Conservation (phyloP, 2,113 vertebrate species). For the crab-eating macaque (Macaca fascicularis) region T2T-MFA8v1.1 NC_088380.1:184054501-184055000, state of each 20-base stretch:
- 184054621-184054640: no score
- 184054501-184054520: no score
- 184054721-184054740: neutral
- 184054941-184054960: neutral
- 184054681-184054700: no score
- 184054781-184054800: neutral
- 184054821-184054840: neutral
- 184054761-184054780: neutral
- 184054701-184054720: neutral
- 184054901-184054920: neutral
- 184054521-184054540: no score
- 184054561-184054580: no score
- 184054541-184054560: no score
- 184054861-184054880: slow-evolving; percentile 3
- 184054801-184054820: neutral
- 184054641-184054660: no score
- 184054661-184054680: no score
- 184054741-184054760: neutral
- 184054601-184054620: no score
- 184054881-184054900: neutral
- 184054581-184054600: no score
- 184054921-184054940: neutral
- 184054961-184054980: neutral
- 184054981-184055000: neutral
- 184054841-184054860: neutral